Conservation (phyloP, 2,888 invertebrate genomes). For the Acanthococcus lagerstroemiae region DNA sequence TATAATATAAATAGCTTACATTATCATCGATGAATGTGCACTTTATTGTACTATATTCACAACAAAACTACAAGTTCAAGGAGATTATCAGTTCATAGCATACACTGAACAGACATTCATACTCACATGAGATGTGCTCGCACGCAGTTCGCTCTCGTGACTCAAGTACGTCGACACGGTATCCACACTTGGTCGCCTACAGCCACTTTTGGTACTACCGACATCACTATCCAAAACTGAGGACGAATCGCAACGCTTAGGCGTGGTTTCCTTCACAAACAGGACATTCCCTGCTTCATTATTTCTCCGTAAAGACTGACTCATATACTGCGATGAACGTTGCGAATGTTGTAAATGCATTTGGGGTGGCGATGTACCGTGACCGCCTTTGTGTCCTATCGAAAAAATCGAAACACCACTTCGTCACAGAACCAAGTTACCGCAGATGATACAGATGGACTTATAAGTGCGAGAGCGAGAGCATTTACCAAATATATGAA, state of each 20-base stretch:
- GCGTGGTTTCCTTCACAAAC: background rate
- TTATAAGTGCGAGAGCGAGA: background rate
- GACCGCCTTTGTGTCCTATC: slow-evolving; percentile 11
- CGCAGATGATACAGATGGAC: no score
- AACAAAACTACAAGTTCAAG: slow-evolving; percentile 2
- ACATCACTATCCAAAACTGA: slow-evolving; percentile 46
- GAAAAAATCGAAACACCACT: no score
- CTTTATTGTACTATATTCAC: no score
- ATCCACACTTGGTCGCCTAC: slow-evolving; percentile 71
- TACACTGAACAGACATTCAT: slow-evolving; percentile 7
- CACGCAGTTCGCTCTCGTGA: slow-evolving; percentile 58
- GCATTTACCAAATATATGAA: slow-evolving; percentile 64
- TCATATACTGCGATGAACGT: background rate
- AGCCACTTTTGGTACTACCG: slow-evolving; percentile 64
- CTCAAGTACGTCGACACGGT: slow-evolving; percentile 82
- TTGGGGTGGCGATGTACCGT: background rate
- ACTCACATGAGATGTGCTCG: slow-evolving; percentile 37
- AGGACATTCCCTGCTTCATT: background rate
- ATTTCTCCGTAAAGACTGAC: background rate
- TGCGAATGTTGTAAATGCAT: background rate
- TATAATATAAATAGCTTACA: no score
- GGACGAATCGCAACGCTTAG: slow-evolving; percentile 22
- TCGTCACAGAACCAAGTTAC: no score
- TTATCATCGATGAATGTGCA: no score
- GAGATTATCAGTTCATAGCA: background rate